Percentiles rank a stretch among this genome's conserved stretches.
Conservation (phyloP, 2,113 vertebrate genomes). For the Apeltes quadracus region DNA sequence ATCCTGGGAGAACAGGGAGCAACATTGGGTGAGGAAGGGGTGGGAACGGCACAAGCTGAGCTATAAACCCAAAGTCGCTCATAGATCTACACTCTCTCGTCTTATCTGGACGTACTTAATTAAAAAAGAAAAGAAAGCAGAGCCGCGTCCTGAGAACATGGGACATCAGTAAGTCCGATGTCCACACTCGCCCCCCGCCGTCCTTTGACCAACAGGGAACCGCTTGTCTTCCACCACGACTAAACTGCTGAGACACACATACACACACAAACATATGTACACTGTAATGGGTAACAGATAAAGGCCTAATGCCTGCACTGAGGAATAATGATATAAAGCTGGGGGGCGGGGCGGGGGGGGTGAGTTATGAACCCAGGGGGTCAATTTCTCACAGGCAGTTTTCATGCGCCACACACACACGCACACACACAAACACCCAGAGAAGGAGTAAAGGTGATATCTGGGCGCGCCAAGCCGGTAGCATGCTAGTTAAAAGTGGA, state of each 20-base stretch:
- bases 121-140: constrained; percentile 5
- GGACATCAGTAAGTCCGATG: constrained; percentile 29
- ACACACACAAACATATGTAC: constrained; percentile 51
- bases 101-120: constrained; percentile 60
- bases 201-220: constrained; percentile 52
- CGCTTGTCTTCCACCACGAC: constrained; percentile 41
- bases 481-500: constrained; percentile 86
- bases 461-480: constrained; percentile 72
- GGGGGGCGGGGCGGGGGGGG: constrained; percentile 42
- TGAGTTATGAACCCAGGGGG: constrained; percentile 79
- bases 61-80: constrained; percentile 43
- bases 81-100: constrained; percentile 47
- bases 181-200: constrained; percentile 25
- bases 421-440: constrained; percentile 34
- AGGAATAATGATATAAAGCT: constrained; percentile 72
- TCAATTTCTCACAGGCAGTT: constrained; percentile 73
- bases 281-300: constrained; percentile 75
- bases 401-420: constrained; percentile 54
- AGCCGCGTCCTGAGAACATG: background rate
- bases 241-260: no score
- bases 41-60: constrained; percentile 30
- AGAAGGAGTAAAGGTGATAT: constrained; percentile 52
- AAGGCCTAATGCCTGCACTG: constrained; percentile 67
- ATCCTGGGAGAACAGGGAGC: constrained; percentile 50
- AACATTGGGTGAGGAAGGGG: background rate